Evolutionary conservation across 53 echinoderm and acorn worm species (phyloP).

Genomic region (Antedon mediterranea): DNA sequence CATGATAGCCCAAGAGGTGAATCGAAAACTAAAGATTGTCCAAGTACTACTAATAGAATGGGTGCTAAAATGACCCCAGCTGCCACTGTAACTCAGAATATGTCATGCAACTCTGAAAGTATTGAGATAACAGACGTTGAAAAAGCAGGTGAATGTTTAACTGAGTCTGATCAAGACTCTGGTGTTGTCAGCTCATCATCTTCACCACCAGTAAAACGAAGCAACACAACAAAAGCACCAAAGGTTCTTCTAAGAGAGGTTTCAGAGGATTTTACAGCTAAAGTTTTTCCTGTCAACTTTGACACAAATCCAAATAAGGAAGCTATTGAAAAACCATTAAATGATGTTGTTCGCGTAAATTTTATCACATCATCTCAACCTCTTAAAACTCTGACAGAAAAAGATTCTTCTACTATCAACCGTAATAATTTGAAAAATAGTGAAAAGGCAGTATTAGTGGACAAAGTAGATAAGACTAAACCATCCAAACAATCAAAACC

Average conservation of each 20-base stretch:
- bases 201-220: background rate
- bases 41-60: conserved; percentile 15
- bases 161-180: conserved; percentile 7
- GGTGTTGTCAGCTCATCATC: conserved; percentile 8
- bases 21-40: background rate
- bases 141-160: background rate
- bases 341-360: background rate
- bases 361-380: background rate
- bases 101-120: background rate
- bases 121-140: background rate
- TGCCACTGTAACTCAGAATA: conserved; percentile 19
- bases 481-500: background rate
- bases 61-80: conserved; percentile 60
- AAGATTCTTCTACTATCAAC: background rate
- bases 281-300: background rate
- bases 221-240: conserved; percentile 3
- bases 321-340: background rate
- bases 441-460: too few species aligned
- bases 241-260: background rate
- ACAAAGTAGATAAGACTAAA: too few species aligned
- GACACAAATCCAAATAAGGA: background rate
- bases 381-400: background rate
- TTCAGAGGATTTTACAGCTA: conserved; percentile 17
- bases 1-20: conserved; percentile 15
- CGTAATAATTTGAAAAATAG: background rate